These are phyloP conservation scores for Otolemur garnettii DNA, from an alignment of 2,113 vertebrate species.

Conservation along the genomic window DNA sequence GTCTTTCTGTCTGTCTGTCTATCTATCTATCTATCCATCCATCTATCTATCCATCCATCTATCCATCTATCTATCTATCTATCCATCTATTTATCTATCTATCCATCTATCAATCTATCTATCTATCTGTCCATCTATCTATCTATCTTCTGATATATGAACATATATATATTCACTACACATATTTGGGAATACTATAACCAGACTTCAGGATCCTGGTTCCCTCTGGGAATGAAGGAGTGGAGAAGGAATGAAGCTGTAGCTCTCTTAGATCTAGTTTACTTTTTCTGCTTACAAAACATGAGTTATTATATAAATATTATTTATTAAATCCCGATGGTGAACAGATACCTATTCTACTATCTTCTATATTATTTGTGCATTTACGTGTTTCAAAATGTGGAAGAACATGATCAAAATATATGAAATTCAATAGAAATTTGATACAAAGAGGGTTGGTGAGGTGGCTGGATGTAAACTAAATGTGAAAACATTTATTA, in stretches of 20 bases:
- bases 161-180: not conserved
- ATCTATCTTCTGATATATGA: not conserved
- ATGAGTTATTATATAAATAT: not conserved
- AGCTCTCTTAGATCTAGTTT: not conserved
- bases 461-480: slow-evolving; percentile 12
- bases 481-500: not conserved
- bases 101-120: too few relatives aligned
- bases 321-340: not conserved
- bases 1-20: not conserved
- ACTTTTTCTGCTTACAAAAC: not conserved
- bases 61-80: too few relatives aligned
- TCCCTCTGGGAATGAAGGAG: not conserved
- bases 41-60: not conserved
- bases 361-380: not conserved
- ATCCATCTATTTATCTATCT: too few relatives aligned
- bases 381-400: slow-evolving; percentile 2
- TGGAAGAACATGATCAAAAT: not conserved
- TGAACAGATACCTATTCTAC: not conserved
- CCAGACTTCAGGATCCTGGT: not conserved
- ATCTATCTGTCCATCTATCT: not conserved
- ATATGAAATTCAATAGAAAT: not conserved
- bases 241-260: not conserved
- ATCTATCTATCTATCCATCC: not conserved
- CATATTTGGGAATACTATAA: not conserved
- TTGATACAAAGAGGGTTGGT: not conserved